These are phyloP conservation scores for Eustalomyia histrio DNA, from an alignment of 2,888 invertebrate genomes.

Conservation along the genomic window DNA sequence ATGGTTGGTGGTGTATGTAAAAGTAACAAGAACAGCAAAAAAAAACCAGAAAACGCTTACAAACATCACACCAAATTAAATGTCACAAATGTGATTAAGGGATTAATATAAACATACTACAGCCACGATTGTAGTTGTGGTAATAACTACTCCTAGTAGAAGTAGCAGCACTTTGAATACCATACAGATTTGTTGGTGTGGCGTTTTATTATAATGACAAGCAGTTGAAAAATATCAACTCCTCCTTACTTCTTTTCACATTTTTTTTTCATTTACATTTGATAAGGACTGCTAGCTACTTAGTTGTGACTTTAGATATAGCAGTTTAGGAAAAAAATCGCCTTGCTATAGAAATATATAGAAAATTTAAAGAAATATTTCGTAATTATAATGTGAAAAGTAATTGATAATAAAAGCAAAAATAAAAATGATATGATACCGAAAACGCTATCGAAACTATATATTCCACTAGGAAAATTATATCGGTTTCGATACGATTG, in stretches of 20 bases:
- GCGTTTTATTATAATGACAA: constrained; percentile 2
- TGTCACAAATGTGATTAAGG: constrained; percentile 72
- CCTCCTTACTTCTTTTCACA: background rate
- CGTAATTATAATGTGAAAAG: too few species aligned
- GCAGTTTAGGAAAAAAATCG: too few species aligned
- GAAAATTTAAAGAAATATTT: too few species aligned
- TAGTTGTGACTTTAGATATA: background rate
- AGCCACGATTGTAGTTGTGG: constrained; percentile 40
- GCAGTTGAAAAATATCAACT: constrained; percentile 30
- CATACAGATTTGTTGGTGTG: too few species aligned
- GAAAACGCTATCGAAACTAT: too few species aligned
- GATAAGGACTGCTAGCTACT: constrained; percentile 20
- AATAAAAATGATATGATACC: too few species aligned
- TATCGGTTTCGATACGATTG: too few species aligned
- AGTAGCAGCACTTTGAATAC: constrained; percentile 19
- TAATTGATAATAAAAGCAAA: too few species aligned
- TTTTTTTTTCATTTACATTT: background rate
- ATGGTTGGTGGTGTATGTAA: constrained; percentile 24
- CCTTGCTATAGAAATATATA: too few species aligned
- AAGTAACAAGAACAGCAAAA: background rate
- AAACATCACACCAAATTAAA: constrained; percentile 69
- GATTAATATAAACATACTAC: constrained; percentile 71
- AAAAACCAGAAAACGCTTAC: constrained; percentile 46
- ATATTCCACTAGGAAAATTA: too few species aligned
- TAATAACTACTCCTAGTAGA: background rate